A percentile compares a stretch with the other conserved stretches of the same genome.
phyloP scores from a whole-genome alignment of 2,888 invertebrate genomes.

The Beris morrisii region DNA sequence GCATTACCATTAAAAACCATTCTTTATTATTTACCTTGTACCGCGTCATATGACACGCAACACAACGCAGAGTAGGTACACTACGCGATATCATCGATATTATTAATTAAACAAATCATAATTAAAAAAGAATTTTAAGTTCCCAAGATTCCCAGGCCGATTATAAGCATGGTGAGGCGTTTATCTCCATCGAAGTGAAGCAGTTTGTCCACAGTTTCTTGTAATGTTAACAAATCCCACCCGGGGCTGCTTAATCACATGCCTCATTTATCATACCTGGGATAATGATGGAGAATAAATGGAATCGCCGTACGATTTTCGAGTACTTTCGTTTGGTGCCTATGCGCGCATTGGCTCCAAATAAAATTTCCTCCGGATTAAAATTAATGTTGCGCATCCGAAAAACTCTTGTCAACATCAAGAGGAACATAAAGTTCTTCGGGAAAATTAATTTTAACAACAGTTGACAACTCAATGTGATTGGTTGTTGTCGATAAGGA shows the following conservation, averaged over 20 bases:
- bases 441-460: conserved; percentile 16
- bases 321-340: no score
- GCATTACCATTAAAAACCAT: no score
- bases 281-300: conserved; percentile 18
- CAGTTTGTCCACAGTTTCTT: conserved; percentile 18
- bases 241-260: conserved; percentile 18
- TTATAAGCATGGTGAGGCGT: neutral
- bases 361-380: conserved; percentile 8
- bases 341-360: neutral
- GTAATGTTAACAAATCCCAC: conserved; percentile 20
- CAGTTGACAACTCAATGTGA: conserved; percentile 20
- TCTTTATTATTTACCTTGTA: no score
- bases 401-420: conserved; percentile 21
- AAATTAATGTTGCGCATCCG: conserved; percentile 12
- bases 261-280: conserved; percentile 12
- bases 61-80: no score
- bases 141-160: conserved; percentile 4
- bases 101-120: conserved; percentile 13
- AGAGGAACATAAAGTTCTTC: conserved; percentile 10
- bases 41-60: no score
- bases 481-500: conserved; percentile 16
- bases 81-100: neutral
- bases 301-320: neutral
- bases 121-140: conserved; percentile 13
- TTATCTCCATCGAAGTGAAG: conserved; percentile 4